A percentile compares a stretch with the other conserved stretches of the same genome.
Conservation (phyloP, 2,797 vertebrate species). For the Crenichthys baileyi region DNA sequence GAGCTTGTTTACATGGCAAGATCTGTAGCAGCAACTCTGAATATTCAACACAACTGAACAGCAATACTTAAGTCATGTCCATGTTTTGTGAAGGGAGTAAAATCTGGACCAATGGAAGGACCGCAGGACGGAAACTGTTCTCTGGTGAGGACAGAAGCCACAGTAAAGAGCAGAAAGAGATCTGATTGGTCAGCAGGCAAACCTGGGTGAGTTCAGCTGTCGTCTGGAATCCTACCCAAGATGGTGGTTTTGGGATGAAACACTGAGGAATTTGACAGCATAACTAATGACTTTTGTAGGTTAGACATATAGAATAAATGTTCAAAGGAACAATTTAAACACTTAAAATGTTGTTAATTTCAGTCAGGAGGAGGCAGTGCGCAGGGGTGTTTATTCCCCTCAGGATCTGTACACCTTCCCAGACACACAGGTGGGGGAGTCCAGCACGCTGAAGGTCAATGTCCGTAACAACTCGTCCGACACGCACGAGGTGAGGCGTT, state of each 20-base stretch:
- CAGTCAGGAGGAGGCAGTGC: constrained; percentile 77
- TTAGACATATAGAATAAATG: background rate
- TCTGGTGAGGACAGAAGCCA: constrained; percentile 79
- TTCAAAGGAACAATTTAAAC: background rate
- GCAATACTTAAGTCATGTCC: constrained; percentile 6
- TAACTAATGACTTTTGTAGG: background rate
- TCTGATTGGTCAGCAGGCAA: constrained; percentile 65
- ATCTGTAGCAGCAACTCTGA: background rate
- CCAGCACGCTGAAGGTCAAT: constrained; percentile 89
- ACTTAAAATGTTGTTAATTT: constrained; percentile 30
- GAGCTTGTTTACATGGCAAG: constrained; percentile 11
- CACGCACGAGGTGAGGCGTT: constrained; percentile 83
- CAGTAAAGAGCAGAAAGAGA: constrained; percentile 72
- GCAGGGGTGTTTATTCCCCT: constrained; percentile 86
- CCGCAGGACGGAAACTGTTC: constrained; percentile 71
- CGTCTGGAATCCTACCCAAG: background rate
- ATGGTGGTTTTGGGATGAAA: background rate
- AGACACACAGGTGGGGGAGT: constrained; percentile 83
- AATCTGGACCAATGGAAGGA: constrained; percentile 49
- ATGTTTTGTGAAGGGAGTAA: constrained; percentile 67
- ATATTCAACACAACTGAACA: background rate
- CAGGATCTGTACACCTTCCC: constrained; percentile 88
- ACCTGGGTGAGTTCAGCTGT: constrained; percentile 70
- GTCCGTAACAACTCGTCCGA: constrained; percentile 90
- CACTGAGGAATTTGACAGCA: background rate